These are phyloP conservation scores for Neelides sp. DNA, from an alignment of 1,140 invertebrate genomes.

Conservation along the genomic window DNA sequence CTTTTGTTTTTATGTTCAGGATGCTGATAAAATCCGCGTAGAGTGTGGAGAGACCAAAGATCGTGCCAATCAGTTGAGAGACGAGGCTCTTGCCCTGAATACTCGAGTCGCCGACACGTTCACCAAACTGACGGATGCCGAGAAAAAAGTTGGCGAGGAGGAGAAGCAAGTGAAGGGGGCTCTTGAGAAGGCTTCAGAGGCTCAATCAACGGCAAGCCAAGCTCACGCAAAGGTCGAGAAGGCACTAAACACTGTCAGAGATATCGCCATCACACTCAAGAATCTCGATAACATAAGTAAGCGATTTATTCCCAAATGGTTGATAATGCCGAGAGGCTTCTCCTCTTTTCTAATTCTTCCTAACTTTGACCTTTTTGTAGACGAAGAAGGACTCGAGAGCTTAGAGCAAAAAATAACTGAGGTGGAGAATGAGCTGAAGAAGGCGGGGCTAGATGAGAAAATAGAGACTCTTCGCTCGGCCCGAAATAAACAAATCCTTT, in stretches of 20 bases:
- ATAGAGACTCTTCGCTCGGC: constrained; percentile 42
- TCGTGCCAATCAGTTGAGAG: constrained; percentile 56
- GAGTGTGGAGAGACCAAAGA: constrained; percentile 62
- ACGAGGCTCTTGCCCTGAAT: constrained; percentile 61
- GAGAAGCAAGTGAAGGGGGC: constrained; percentile 57
- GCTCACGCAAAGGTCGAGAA: constrained; percentile 67
- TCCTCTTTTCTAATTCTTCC: constrained; percentile 2
- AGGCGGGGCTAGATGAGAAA: constrained; percentile 60
- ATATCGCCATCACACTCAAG: constrained; percentile 64
- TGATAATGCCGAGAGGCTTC: constrained; percentile 6
- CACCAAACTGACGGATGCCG: constrained; percentile 52
- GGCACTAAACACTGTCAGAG: constrained; percentile 60
- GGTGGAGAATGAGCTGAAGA: constrained; percentile 58
- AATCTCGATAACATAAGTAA: constrained; percentile 60
- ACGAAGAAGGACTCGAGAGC: constrained; percentile 51
- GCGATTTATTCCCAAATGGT: constrained; percentile 12
- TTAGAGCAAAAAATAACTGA: constrained; percentile 57
- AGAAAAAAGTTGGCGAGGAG: constrained; percentile 60
- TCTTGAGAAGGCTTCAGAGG: constrained; percentile 66
- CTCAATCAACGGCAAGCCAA: constrained; percentile 63
- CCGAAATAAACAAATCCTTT: constrained; percentile 51
- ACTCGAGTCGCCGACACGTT: constrained; percentile 57
- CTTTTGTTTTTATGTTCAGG: constrained; percentile 36
- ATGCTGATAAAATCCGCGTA: constrained; percentile 60
- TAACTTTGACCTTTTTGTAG: constrained; percentile 35